Base-by-base conservation (phyloP, 2,797 vertebrate genomes). In the Phaenicophaeus curvirostris region DNA sequence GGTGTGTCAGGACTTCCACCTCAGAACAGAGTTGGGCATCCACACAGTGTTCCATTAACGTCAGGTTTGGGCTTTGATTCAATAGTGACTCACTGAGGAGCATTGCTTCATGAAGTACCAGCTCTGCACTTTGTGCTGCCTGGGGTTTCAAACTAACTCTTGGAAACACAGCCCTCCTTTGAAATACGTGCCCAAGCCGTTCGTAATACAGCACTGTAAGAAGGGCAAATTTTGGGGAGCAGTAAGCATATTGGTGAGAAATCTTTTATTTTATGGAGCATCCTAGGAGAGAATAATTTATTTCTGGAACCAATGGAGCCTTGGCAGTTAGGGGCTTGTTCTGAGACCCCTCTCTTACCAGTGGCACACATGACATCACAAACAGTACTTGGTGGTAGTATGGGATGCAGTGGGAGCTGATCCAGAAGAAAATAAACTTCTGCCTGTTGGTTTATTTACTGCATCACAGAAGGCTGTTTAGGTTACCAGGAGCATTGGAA, bases 11-110 rank as follows among this genome's bases (percentile, higher is more conserved):
- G 74, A 86, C 65, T 48, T 93, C 67, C 57, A 61, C 61, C 78
- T 88, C 33, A 42, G 59, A 88, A 59, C 76, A 6, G 8, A 67
- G 80, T 58, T 84, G 76, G 85, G 71, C 74, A 91, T 75, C 77
- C 1, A 1, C 50, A 41, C 42, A 67, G 48, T 69, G 53, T 91
- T 96, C 81, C 61, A 53, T 88, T 86, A 89, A 39, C 78, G 82
- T 69, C 44, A 73, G 48, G 27, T 87, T 68, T 91, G 94, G 95
- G 94, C 76, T 84, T 88, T 73, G 67, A 54, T 90, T 95, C 92
- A 91, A 15, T 28, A 90, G 80, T 96, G 93, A 95, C 87, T 97
- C 93, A 82, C 41, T 73, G 91, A 94, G 80, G 77, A 86, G 51
- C 10, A 8, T 54, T 88, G 79, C 85, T 88, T 90, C 75, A 35